These are phyloP conservation scores for Bombus difficillimus DNA, from an alignment of 1,140 invertebrate genomes.

Conservation along the genomic window DNA sequence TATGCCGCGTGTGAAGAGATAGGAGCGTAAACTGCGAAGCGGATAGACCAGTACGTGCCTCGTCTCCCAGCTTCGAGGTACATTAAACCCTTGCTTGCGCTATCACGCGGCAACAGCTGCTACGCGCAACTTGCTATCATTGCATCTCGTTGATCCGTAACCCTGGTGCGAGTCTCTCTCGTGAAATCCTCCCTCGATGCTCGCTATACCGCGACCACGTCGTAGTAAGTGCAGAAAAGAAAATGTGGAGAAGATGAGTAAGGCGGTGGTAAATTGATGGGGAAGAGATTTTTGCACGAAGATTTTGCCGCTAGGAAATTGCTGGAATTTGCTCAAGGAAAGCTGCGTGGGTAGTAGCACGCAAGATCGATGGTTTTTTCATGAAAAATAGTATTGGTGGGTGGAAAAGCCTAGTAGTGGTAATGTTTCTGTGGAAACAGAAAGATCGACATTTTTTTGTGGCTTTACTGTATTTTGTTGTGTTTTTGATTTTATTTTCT, in stretches of 20 bases:
- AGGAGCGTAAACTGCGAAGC: slow-evolving; percentile 67
- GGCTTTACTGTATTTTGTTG: too few species aligned
- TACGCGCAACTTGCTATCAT: slow-evolving; percentile 73
- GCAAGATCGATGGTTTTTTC: background rate
- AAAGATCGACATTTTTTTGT: too few species aligned
- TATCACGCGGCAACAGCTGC: slow-evolving; percentile 76
- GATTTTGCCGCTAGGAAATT: background rate
- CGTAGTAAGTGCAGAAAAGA: background rate
- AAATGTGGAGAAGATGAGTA: background rate
- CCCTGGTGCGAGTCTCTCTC: slow-evolving; percentile 7
- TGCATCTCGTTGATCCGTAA: slow-evolving; percentile 67
- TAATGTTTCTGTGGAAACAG: background rate
- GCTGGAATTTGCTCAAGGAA: background rate
- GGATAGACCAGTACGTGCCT: slow-evolving; percentile 68
- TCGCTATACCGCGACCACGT: background rate
- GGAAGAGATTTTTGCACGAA: background rate
- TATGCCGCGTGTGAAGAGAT: slow-evolving; percentile 61
- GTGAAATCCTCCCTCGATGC: slow-evolving; percentile 22
- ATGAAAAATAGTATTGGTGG: background rate
- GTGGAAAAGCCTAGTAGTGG: background rate
- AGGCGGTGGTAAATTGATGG: too few species aligned
- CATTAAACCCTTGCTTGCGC: slow-evolving; percentile 74
- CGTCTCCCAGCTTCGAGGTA: slow-evolving; percentile 68
- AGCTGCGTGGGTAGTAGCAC: too few species aligned
- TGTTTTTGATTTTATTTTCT: too few species aligned